phyloP scores from a whole-genome alignment of 1,140 invertebrate genomes.

The Halictus rubicundus region DNA sequence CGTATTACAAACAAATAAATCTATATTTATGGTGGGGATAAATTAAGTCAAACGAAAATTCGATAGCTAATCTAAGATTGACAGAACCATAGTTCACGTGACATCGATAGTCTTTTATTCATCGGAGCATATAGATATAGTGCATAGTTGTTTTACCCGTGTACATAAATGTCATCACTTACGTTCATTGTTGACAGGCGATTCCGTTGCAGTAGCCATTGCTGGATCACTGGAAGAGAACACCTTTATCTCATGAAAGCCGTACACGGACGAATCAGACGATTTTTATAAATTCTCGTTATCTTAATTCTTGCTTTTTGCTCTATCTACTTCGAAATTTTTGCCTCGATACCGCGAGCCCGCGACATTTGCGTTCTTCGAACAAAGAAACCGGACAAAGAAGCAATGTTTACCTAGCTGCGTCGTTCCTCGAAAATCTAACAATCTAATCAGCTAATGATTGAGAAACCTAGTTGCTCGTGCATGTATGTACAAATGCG shows the following conservation, averaged over 20 bases:
- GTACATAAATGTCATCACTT: constrained; percentile 44
- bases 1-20: neutral
- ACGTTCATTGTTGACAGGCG: constrained; percentile 62
- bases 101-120: neutral
- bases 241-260: constrained; percentile 6
- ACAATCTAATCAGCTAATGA: neutral
- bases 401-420: neutral
- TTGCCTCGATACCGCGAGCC: neutral
- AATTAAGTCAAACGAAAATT: neutral
- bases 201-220: constrained; percentile 71
- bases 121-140: neutral
- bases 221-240: constrained; percentile 43
- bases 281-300: neutral
- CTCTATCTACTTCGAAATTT: neutral
- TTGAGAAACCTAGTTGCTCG: neutral
- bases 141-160: neutral
- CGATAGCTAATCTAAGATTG: too few relatives aligned
- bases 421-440: neutral
- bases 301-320: neutral
- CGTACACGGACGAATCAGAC: neutral
- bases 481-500: neutral
- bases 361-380: neutral
- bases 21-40: neutral
- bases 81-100: neutral
- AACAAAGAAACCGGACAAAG: constrained; percentile 27